phyloP scores from a whole-genome alignment of 2,797 vertebrate genomes.

The Petrocephalus schoutedeni region DNA sequence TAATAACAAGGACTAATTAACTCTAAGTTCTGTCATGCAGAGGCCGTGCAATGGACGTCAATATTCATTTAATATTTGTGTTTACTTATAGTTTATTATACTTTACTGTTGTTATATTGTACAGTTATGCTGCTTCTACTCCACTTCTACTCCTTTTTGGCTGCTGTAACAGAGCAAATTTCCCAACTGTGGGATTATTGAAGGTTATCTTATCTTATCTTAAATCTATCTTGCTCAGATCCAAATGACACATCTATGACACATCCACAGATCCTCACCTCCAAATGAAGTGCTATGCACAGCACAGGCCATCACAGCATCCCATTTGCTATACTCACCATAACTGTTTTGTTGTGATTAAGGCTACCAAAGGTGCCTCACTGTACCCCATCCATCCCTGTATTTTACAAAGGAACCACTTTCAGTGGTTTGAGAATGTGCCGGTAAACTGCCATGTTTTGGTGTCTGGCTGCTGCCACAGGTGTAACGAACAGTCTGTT shows the following conservation, averaged over 20 bases:
- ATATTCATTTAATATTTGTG: too few species aligned
- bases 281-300: not conserved
- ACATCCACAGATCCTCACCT: not conserved
- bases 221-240: not conserved
- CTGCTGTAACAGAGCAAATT: too few species aligned
- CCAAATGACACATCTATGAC: not conserved
- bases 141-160: too few species aligned
- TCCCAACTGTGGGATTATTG: too few species aligned
- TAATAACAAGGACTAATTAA: too few species aligned
- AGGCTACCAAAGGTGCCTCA: not conserved
- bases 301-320: not conserved
- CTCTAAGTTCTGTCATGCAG: too few species aligned
- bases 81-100: too few species aligned
- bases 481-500: not conserved
- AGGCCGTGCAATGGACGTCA: too few species aligned
- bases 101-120: too few species aligned
- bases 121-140: too few species aligned
- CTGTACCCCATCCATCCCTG: too few species aligned
- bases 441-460: not conserved
- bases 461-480: not conserved
- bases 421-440: not conserved
- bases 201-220: too few species aligned
- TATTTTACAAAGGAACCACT: not conserved
- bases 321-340: not conserved
- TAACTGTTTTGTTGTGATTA: not conserved